phyloP scores from a whole-genome alignment of 2,888 invertebrate species.

The Morinoia aosen region DNA sequence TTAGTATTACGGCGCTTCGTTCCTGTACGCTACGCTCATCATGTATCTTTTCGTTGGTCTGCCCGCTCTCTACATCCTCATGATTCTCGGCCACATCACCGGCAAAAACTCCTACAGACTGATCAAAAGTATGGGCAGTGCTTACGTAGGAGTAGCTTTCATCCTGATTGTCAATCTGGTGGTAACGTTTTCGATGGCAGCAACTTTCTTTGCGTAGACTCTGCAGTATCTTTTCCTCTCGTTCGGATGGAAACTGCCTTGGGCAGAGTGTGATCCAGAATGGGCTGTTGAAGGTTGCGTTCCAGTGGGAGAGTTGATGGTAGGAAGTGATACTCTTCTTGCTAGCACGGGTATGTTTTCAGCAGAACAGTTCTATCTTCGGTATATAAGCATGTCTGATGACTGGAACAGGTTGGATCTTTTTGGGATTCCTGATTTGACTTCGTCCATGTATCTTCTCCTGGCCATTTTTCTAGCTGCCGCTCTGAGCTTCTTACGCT shows the following conservation, averaged over 20 bases:
- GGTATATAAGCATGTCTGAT: neutral
- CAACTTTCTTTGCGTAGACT: neutral
- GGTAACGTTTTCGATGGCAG: neutral
- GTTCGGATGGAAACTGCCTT: neutral
- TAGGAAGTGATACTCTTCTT: neutral
- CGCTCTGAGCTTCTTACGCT: neutral
- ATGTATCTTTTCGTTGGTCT: conserved; percentile 16
- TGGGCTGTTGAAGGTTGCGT: conserved; percentile 37
- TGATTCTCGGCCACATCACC: neutral
- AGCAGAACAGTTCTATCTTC: conserved; percentile 31
- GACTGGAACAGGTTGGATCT: neutral
- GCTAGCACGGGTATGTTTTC: conserved; percentile 26
- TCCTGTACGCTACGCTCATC: neutral
- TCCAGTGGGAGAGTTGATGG: neutral
- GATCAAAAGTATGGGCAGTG: conserved; percentile 33
- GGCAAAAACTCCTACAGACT: neutral
- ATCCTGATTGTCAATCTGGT: neutral
- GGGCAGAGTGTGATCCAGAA: neutral
- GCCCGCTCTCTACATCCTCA: conserved; percentile 20
- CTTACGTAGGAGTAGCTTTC: neutral
- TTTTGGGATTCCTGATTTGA: neutral
- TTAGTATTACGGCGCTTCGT: neutral
- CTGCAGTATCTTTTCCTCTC: conserved; percentile 41
- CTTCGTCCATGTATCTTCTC: conserved; percentile 1
- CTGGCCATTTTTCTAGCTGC: neutral